Conservation (phyloP, 2,797 vertebrate species). For the Sebastes diaconus region DNA sequence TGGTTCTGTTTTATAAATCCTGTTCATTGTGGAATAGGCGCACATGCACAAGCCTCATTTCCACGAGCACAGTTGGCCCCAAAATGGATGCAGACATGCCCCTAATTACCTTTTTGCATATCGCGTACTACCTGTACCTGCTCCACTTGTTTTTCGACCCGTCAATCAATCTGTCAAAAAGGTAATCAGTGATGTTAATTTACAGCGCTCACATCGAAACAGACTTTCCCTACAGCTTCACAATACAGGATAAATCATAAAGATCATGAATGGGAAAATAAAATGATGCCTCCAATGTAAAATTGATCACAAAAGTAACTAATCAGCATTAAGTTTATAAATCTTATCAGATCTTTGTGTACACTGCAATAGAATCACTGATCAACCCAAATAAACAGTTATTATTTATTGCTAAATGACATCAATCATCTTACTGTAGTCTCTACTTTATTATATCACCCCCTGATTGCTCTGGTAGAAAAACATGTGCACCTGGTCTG, state of each 20-base stretch:
- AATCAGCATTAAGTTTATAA: not conserved
- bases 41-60: not conserved
- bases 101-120: not conserved
- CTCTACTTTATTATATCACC: not conserved
- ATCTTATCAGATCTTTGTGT: not conserved
- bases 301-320: not conserved
- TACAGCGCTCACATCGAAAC: not conserved
- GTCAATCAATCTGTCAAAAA: too few species aligned
- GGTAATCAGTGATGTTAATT: not conserved
- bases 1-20: not conserved
- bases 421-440: not conserved
- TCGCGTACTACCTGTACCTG: not conserved
- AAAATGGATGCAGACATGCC: not conserved
- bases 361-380: not conserved
- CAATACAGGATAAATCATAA: not conserved
- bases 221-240: not conserved
- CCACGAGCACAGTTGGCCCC: not conserved
- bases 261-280: not conserved
- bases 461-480: not conserved
- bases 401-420: not conserved
- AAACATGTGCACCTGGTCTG: not conserved
- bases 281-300: not conserved
- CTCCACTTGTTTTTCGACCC: not conserved
- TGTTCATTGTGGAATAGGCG: not conserved
- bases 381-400: not conserved